Evolutionary conservation across 2,797 vertebrate genomes (phyloP), one percentile per base, ranked within the genome.

Genomic region (Myoxocephalus aenaeus): DNA sequence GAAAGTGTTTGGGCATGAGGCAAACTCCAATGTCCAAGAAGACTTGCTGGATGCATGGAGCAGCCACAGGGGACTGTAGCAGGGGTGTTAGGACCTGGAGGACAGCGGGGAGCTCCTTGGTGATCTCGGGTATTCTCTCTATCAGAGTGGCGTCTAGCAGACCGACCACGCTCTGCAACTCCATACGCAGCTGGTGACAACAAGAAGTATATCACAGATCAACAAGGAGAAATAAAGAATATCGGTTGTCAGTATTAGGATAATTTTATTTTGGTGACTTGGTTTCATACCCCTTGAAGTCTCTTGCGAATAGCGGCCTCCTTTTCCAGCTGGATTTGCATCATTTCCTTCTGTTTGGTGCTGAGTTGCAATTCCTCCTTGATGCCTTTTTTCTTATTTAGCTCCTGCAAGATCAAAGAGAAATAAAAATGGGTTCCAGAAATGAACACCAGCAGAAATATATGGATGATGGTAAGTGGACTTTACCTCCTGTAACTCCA

Each of bases 381-480:
- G 84, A 99, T 97, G 56, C 98, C 98, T 70, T 98, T 99, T 90
- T 99, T 99, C 95, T 96, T 99, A 83, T 98, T 99, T 40, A 99
- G 95, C 89, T 99, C 98, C 98, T 99, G 70, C 38, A 44, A 53
- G 66, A 36, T 71, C 42, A 79, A n/a, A 74, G 13, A 77, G 5
- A 63, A 53, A n/a, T 50, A 4, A 57, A 62, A 54, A 25, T 11
- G 22, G 27, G 13, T 63, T 22, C 5, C n/a, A 46, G 17, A 69
- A 14, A 27, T 25, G 11, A 18, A 40, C 12, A 15, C 7, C 4
- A 36, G 2, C 2, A 20, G 50, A 36, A n/a, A 3, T 25, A 53
- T 6, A 34, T 2, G 18, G 20, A n/a, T 9, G 1, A 1, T 27
- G 0, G 5, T 8, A 1, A 13, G 10, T 64, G 65, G 6, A 75